Percentiles rank a stretch among this genome's conserved stretches.
Evolutionary conservation across 2,888 invertebrate species (phyloP).

Genomic region (Synanthedon formicaeformis): DNA sequence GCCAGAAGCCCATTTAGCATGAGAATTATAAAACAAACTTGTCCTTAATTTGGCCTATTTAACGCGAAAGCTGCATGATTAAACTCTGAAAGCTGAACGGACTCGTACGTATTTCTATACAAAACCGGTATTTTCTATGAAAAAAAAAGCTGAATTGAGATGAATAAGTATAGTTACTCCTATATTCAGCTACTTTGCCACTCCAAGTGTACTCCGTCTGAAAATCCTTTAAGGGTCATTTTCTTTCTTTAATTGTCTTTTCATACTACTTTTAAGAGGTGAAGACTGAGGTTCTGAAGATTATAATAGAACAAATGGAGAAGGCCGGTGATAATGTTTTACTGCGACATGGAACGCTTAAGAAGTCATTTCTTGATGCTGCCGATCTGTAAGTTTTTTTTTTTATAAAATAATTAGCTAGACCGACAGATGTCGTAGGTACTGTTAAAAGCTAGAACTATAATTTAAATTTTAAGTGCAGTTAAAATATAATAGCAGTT

Average conservation of each 20-base stretch:
- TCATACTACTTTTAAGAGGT: slow-evolving; percentile 20
- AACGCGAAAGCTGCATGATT: too few species aligned
- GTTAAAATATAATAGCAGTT: too few species aligned
- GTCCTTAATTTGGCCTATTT: too few species aligned
- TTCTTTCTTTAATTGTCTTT: background rate
- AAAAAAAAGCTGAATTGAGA: too few species aligned
- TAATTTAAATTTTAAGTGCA: too few species aligned
- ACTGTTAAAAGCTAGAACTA: too few species aligned
- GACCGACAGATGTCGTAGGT: background rate
- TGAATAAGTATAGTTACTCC: background rate
- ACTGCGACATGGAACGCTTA: slow-evolving; percentile 44
- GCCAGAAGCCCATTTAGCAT: too few species aligned
- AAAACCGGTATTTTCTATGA: too few species aligned
- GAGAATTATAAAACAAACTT: too few species aligned
- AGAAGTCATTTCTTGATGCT: slow-evolving; percentile 38
- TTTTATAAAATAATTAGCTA: background rate
- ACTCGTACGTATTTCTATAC: too few species aligned
- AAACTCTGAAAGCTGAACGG: too few species aligned
- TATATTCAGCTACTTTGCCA: background rate
- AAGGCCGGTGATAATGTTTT: slow-evolving; percentile 28
- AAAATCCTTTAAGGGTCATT: too few species aligned
- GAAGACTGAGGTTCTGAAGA: slow-evolving; percentile 38
- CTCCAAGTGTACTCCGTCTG: background rate
- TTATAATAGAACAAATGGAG: slow-evolving; percentile 32
- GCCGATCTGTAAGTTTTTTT: slow-evolving; percentile 31